A percentile compares a stretch with the other conserved stretches of the same genome.
Conservation (phyloP, 2,888 invertebrate species). For the Sinohyriopsis cumingii region DNA sequence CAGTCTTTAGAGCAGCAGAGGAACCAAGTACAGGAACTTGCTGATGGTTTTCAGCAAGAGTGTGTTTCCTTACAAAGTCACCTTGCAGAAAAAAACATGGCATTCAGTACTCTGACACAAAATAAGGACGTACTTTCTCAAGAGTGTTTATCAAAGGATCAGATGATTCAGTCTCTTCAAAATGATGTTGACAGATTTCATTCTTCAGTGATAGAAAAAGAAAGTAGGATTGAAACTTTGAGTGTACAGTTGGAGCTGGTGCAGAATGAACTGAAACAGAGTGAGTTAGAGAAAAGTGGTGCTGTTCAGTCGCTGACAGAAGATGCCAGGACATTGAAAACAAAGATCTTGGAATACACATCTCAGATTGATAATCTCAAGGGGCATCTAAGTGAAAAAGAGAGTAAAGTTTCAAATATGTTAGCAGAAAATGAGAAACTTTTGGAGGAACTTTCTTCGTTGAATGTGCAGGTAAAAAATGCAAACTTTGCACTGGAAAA, state of each 20-base stretch:
- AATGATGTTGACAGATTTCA: constrained; percentile 6
- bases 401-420: background rate
- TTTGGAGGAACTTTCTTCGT: background rate
- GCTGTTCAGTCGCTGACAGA: too few relatives aligned
- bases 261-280: background rate
- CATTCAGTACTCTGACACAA: constrained; percentile 16
- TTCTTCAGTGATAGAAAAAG: constrained; percentile 1
- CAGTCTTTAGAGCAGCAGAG: constrained; percentile 10
- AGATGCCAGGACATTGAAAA: too few relatives aligned
- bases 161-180: constrained; percentile 9
- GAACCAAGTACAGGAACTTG: constrained; percentile 10
- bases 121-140: constrained; percentile 22
- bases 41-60: constrained; percentile 16
- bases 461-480: background rate
- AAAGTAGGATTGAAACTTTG: background rate
- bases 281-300: background rate
- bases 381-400: constrained; percentile 4
- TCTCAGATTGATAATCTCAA: too few relatives aligned
- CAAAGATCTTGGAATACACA: too few relatives aligned
- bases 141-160: constrained; percentile 17
- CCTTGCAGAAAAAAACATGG: constrained; percentile 22
- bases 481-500: constrained; percentile 3
- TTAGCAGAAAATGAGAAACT: constrained; percentile 2
- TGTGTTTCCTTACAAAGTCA: constrained; percentile 19
- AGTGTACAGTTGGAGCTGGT: background rate